Percentiles rank a stretch among this genome's conserved stretches.
Evolutionary conservation across 2,113 vertebrate species (phyloP).

Genomic region (Gyps fulvus): DNA sequence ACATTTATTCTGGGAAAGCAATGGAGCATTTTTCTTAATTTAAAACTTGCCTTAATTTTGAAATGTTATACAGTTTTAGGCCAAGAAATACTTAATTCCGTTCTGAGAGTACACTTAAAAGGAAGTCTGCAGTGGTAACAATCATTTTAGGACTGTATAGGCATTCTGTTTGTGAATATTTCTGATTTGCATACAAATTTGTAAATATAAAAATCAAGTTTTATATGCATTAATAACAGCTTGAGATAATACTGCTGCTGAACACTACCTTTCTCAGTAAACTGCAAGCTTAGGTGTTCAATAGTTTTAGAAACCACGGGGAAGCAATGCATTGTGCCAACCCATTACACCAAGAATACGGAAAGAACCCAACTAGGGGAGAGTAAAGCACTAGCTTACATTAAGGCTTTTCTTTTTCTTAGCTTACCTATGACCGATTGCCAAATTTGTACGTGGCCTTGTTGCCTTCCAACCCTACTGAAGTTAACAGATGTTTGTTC

Average conservation of each 20-base stretch:
- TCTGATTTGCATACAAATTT: not conserved
- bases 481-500: not conserved
- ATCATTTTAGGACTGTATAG: not conserved
- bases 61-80: not conserved
- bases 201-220: not conserved
- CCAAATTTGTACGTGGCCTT: not conserved
- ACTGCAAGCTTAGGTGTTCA: not conserved
- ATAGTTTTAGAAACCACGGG: not conserved
- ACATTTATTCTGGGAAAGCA: not conserved
- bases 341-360: rapidly evolving
- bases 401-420: not conserved
- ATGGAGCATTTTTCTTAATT: not conserved
- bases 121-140: not conserved
- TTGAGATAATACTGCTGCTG: not conserved
- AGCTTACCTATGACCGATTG: not conserved
- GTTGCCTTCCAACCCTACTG: not conserved
- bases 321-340: not conserved
- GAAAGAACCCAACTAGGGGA: not conserved
- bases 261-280: not conserved
- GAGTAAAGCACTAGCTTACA: not conserved
- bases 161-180: not conserved
- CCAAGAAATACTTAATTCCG: not conserved
- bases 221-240: not conserved
- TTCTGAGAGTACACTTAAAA: not conserved
- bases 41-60: not conserved